These are phyloP conservation scores for Aix galericulata DNA, from an alignment of 2,113 vertebrate species.

Conservation along the genomic window DNA sequence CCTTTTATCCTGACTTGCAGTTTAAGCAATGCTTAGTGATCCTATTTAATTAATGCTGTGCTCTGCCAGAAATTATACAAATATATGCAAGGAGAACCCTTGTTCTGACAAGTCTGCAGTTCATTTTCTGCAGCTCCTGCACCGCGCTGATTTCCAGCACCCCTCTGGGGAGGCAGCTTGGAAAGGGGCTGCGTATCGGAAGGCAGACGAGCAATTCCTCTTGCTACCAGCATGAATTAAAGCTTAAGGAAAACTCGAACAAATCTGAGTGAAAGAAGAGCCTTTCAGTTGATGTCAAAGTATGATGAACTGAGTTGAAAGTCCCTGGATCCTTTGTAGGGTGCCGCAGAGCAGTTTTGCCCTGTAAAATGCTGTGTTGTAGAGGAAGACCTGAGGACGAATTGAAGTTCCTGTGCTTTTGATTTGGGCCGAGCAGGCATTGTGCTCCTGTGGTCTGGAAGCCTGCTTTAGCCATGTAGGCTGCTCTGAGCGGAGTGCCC, in stretches of 20 bases:
- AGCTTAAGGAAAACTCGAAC: background rate
- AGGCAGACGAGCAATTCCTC: background rate
- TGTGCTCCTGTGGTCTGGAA: background rate
- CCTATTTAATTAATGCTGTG: background rate
- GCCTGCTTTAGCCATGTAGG: rapidly evolving
- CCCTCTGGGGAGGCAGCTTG: background rate
- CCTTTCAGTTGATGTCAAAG: background rate
- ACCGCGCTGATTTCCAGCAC: rapidly evolving
- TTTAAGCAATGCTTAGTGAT: background rate
- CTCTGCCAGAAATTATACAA: background rate
- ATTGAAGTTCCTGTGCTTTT: background rate
- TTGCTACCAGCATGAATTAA: background rate
- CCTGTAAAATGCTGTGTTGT: background rate
- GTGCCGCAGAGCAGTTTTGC: background rate
- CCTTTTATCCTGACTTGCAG: background rate
- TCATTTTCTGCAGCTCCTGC: background rate
- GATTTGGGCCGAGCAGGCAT: background rate
- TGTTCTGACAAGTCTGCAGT: background rate
- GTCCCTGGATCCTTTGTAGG: background rate
- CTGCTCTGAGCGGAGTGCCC: background rate
- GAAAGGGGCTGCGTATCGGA: background rate
- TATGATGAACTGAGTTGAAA: background rate
- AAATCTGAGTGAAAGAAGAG: background rate
- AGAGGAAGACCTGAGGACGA: rapidly evolving
- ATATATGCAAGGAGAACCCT: background rate